Conservation (phyloP, 2,888 invertebrate species). For the Caenorhabditis drosophilae region DNA sequence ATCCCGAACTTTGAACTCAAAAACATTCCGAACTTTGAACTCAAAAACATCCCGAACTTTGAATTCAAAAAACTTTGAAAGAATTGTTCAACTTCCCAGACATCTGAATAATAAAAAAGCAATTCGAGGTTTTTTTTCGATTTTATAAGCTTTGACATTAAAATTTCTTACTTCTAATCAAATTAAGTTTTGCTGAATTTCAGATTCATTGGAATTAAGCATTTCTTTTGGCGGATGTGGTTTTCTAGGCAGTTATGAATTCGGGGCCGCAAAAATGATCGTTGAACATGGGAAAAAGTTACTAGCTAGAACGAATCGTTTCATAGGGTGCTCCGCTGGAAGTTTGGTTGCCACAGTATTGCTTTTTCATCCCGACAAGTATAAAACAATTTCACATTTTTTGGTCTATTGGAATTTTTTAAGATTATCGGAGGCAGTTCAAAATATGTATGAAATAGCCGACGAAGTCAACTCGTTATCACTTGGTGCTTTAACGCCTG, state of each 20-base stretch:
- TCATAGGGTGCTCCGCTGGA: conserved; percentile 62
- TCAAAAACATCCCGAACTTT: too few species aligned
- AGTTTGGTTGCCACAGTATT: conserved; percentile 58
- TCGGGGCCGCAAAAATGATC: conserved; percentile 62
- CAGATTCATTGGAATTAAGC: conserved; percentile 36
- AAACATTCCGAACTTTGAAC: too few species aligned
- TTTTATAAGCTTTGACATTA: too few species aligned
- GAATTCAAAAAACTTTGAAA: too few species aligned
- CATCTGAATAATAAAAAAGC: too few species aligned
- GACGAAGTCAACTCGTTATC: conserved; percentile 60
- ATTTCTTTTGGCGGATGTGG: conserved; percentile 64
- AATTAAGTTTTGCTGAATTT: too few species aligned
- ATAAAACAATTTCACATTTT: conserved; percentile 15
- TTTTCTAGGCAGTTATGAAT: conserved; percentile 64
- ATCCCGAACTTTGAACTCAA: too few species aligned
- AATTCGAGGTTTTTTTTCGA: too few species aligned
- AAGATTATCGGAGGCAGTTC: conserved; percentile 48
- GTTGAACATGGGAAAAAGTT: conserved; percentile 56
- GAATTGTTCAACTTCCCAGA: too few species aligned
- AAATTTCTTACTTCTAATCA: too few species aligned
- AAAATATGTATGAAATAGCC: conserved; percentile 59
- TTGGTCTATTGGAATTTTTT: conserved; percentile 1
- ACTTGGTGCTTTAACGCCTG: conserved; percentile 67
- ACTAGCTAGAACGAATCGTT: conserved; percentile 44
- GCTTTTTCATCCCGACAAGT: conserved; percentile 50